These are phyloP conservation scores for Drosophila lutescens DNA, from an alignment of 2,888 invertebrate genomes.

Conservation along the genomic window DNA sequence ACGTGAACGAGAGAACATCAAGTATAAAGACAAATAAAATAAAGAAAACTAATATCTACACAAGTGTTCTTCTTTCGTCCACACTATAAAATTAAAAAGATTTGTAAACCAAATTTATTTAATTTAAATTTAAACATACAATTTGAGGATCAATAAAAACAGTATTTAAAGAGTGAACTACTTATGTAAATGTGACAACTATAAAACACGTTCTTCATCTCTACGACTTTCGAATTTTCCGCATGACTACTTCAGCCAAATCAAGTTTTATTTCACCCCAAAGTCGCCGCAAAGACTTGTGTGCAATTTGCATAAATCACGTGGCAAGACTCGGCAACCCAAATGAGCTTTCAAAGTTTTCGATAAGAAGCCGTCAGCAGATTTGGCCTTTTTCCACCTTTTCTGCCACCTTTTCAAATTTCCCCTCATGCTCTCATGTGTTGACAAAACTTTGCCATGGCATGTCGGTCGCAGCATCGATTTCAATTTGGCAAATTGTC, in stretches of 20 bases:
- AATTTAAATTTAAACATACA: neutral
- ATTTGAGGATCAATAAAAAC: no score
- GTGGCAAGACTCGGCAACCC: slow-evolving; percentile 22
- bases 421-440: slow-evolving; percentile 1
- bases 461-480: slow-evolving; percentile 30
- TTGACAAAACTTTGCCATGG: slow-evolving; percentile 17
- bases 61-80: no score
- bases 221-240: neutral
- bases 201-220: neutral
- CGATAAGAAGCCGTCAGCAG: slow-evolving; percentile 31
- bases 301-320: slow-evolving; percentile 46
- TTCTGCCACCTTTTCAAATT: neutral
- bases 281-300: slow-evolving; percentile 24
- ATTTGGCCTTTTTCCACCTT: slow-evolving; percentile 10
- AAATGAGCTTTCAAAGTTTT: slow-evolving; percentile 37
- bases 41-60: no score
- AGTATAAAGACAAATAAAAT: no score
- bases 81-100: no score
- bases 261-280: slow-evolving; percentile 23
- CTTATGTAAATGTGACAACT: neutral
- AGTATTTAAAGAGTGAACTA: neutral
- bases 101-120: no score
- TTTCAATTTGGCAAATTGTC: slow-evolving; percentile 30
- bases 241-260: slow-evolving; percentile 5
- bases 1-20: no score